phyloP scores from a whole-genome alignment of 1,140 invertebrate species.

The Drosophila dunni region DNA sequence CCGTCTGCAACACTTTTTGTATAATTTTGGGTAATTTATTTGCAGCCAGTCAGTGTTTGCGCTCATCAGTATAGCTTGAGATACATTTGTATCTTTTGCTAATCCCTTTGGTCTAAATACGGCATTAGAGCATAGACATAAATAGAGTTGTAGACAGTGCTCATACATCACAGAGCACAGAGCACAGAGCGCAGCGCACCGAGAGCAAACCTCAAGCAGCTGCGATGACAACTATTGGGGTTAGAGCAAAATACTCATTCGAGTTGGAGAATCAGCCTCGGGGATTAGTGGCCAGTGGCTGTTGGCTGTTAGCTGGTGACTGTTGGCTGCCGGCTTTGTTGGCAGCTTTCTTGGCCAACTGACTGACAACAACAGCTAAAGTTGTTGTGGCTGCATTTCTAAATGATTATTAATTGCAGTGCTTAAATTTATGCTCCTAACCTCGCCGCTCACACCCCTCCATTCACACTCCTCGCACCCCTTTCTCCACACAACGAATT shows the following conservation, averaged over 20 bases:
- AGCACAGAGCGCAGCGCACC: too few relatives aligned
- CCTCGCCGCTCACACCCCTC: conserved; percentile 6
- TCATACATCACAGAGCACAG: conserved; percentile 53
- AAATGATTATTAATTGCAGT: conserved; percentile 81
- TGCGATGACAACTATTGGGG: conserved; percentile 41
- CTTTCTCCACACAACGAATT: conserved; percentile 1
- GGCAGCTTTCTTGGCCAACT: conserved; percentile 25
- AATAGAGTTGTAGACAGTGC: conserved; percentile 61
- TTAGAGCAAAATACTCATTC: not conserved
- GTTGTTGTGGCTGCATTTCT: conserved; percentile 48
- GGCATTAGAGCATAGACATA: conserved; percentile 40
- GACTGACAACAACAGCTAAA: conserved; percentile 54
- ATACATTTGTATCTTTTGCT: conserved; percentile 71
- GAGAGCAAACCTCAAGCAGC: conserved; percentile 62
- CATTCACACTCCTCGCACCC: not conserved
- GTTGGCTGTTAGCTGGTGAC: conserved; percentile 1
- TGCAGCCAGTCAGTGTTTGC: conserved; percentile 12
- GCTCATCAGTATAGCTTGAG: conserved; percentile 30
- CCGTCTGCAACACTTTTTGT: conserved; percentile 59
- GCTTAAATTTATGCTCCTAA: conserved; percentile 54
- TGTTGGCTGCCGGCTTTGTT: conserved; percentile 25
- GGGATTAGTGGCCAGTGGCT: conserved; percentile 53
- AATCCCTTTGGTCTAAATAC: conserved; percentile 72
- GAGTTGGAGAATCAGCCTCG: conserved; percentile 11
- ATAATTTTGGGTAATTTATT: conserved; percentile 65